phyloP scores from a whole-genome alignment of 2,113 vertebrate genomes.

The Grammomys surdaster region DNA sequence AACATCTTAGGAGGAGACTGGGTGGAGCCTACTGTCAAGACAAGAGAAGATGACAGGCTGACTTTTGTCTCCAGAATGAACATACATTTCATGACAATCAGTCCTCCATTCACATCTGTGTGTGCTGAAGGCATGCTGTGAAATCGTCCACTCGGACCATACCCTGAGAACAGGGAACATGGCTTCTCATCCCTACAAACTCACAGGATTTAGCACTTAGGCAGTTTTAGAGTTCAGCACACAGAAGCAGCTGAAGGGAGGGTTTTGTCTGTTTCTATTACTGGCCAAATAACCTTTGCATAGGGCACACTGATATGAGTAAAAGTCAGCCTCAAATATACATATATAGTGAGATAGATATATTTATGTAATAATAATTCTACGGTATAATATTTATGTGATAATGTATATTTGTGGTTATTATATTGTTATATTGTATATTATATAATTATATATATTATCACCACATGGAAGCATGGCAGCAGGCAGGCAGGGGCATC shows the following conservation, averaged over 20 bases:
- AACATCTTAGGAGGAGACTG: not conserved
- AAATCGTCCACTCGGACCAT: not conserved
- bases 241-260: not conserved
- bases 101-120: not conserved
- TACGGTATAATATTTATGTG: not conserved
- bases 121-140: not conserved
- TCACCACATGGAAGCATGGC: not conserved
- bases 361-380: not conserved
- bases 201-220: not conserved
- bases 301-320: not conserved
- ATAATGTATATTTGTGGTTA: not conserved
- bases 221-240: not conserved
- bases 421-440: not conserved
- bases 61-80: conserved; percentile 1
- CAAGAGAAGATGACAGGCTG: not conserved
- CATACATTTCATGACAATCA: not conserved
- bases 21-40: not conserved
- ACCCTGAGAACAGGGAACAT: not conserved
- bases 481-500: not conserved
- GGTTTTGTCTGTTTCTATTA: not conserved
- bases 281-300: not conserved
- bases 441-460: not conserved
- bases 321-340: not conserved
- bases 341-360: not conserved
- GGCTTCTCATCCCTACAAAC: not conserved